phyloP scores from a whole-genome alignment of 2,888 invertebrate species.

The Trissonchulus latispiculum region DNA sequence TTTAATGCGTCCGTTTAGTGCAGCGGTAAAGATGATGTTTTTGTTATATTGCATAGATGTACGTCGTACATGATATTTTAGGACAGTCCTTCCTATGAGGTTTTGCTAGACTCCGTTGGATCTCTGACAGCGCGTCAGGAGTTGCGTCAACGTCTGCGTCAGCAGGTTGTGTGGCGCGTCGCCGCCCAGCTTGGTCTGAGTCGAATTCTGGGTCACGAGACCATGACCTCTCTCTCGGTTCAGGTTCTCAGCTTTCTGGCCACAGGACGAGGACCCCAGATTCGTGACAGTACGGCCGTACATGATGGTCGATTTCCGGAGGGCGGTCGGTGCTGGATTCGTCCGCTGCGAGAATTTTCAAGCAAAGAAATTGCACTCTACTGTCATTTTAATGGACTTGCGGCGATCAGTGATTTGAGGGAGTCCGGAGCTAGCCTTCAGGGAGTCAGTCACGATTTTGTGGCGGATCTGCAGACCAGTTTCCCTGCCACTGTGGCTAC shows the following conservation, averaged over 20 bases:
- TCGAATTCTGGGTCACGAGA: background rate
- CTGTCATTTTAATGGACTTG: background rate
- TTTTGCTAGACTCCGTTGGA: background rate
- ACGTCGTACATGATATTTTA: no score
- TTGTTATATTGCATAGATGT: no score
- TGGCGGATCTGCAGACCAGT: conserved; percentile 24
- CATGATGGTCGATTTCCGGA: no score
- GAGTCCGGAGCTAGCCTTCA: background rate
- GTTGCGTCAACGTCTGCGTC: background rate
- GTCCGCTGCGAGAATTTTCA: conserved; percentile 13
- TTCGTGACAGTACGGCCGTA: background rate
- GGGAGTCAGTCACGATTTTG: conserved; percentile 22
- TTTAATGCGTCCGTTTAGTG: no score
- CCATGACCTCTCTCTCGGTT: background rate
- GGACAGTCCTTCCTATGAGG: background rate
- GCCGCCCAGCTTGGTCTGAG: background rate
- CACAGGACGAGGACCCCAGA: background rate
- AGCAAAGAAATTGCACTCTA: conserved; percentile 15
- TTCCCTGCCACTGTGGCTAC: conserved; percentile 21
- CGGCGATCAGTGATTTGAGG: background rate
- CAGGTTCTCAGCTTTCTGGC: background rate
- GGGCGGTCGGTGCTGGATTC: no score
- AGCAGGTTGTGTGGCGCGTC: background rate
- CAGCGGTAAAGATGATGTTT: no score
- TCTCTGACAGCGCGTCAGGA: background rate